Base-by-base conservation (phyloP, 2,797 vertebrate genomes). In the Gadopsis marmoratus region DNA sequence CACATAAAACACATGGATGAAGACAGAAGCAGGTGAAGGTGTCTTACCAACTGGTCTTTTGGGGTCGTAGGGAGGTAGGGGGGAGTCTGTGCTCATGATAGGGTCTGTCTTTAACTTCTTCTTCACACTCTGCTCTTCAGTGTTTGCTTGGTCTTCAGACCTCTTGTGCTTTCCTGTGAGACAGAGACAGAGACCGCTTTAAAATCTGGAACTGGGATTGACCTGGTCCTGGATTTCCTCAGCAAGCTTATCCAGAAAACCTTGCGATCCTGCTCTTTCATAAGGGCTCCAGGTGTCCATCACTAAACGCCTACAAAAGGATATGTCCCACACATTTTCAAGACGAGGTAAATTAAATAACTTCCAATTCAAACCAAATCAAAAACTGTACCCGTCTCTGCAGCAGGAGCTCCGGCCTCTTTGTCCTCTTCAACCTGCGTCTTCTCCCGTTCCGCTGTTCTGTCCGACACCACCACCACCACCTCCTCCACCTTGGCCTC, bases 21-120 rank as follows among this genome's bases (percentile, higher is more conserved):
- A 33, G 3, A 33, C 31, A 33, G 31, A 33, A 33, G 31, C 31
- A 5, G 31, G 3, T 3, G 31, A 33, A 4, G 33, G 8, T 11
- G 19, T 78, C 92, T 76, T 72, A 95, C 94, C 94, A 1, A 95
- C 79, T 39, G 94, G 86, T 19, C n/a, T 81, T 43, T 33, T 83
- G 47, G 93, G 83, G 72, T 93, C 65, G 63, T 90, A 95, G 0
- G 89, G 88, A 50, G 87, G 86, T 12, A 94, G 82, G 37, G 62
- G n/a, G 45, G 7, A 14, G 4, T 78, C 66, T 13, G 54, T 13
- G 13, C 4, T 11, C 3, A 12, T 12, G 29, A 73, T 7, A 21
- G 48, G 33, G 39, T 78, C 72, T 0, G 4, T 68, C 45, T 61
- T 74, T 2, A 59, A 2, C 4, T 39, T 64, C n/a, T 48, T 73